These are phyloP conservation scores for Sphyrna mokarran DNA, from an alignment of 2,113 vertebrate genomes.

Conservation along the genomic window DNA sequence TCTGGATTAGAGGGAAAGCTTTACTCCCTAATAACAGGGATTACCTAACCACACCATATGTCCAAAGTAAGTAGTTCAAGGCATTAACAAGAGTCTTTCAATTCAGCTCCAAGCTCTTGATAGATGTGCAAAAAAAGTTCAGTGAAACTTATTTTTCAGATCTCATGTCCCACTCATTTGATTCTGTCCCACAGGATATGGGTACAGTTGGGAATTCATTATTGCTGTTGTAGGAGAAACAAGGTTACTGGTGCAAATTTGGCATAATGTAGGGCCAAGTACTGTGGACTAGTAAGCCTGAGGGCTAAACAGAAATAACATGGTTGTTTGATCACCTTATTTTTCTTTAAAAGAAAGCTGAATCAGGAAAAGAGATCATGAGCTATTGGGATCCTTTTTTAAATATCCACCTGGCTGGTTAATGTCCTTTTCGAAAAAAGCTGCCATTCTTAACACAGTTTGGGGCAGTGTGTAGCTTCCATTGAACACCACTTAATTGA, in stretches of 20 bases:
- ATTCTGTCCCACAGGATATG: neutral
- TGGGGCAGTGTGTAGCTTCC: neutral
- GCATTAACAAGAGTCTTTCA: neutral
- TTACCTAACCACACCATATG: neutral
- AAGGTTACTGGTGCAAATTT: neutral
- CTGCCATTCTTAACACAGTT: too few species aligned
- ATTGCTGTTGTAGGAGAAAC: neutral
- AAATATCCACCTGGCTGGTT: neutral
- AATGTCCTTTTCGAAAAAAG: neutral
- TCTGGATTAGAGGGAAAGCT: neutral
- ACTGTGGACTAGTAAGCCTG: neutral
- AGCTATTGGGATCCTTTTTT: neutral
- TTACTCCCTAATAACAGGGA: neutral
- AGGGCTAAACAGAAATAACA: neutral
- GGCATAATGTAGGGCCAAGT: neutral
- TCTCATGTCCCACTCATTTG: neutral
- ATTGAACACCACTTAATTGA: neutral
- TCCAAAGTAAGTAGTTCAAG: neutral
- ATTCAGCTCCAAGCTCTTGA: neutral
- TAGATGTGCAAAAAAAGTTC: neutral
- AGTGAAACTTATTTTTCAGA: neutral
- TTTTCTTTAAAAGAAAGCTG: neutral
- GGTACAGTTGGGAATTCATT: neutral
- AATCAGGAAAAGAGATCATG: neutral
- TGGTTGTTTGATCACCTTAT: neutral